phyloP scores from a whole-genome alignment of 2,888 invertebrate species.

The Cosmia pyralina region DNA sequence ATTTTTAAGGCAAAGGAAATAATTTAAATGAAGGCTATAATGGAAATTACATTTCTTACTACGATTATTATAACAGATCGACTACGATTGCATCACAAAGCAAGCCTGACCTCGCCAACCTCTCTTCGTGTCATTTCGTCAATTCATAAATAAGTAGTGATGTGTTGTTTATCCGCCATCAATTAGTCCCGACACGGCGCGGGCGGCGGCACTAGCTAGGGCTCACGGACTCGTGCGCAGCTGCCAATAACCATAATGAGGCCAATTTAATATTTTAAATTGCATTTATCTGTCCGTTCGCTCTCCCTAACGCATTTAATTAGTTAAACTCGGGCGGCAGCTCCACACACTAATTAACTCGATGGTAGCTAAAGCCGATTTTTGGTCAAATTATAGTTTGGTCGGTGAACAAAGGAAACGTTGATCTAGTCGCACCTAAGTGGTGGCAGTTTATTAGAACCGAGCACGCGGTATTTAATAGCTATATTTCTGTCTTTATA shows the following conservation, averaged over 20 bases:
- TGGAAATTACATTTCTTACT: background rate
- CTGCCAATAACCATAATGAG: constrained; percentile 7
- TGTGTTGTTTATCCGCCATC: too few species aligned
- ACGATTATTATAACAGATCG: background rate
- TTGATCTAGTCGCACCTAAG: constrained; percentile 12
- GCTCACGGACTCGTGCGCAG: background rate
- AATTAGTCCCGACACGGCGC: constrained; percentile 20
- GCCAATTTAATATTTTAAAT: constrained; percentile 26
- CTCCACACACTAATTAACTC: constrained; percentile 19
- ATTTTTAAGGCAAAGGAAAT: background rate
- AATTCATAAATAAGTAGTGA: background rate
- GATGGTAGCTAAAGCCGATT: constrained; percentile 4
- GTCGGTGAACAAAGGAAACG: background rate
- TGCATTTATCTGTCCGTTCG: background rate
- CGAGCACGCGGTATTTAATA: background rate
- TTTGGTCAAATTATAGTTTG: constrained; percentile 21
- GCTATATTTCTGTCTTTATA: constrained; percentile 6
- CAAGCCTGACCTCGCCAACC: background rate
- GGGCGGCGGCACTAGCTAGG: too few species aligned
- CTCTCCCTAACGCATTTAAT: constrained; percentile 9
- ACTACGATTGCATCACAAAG: background rate
- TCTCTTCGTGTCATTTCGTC: background rate
- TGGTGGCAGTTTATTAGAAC: background rate
- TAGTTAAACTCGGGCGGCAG: background rate
- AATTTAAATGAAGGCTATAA: background rate